phyloP scores from a whole-genome alignment of 2,113 vertebrate genomes.

The Baryphthengus martii region DNA sequence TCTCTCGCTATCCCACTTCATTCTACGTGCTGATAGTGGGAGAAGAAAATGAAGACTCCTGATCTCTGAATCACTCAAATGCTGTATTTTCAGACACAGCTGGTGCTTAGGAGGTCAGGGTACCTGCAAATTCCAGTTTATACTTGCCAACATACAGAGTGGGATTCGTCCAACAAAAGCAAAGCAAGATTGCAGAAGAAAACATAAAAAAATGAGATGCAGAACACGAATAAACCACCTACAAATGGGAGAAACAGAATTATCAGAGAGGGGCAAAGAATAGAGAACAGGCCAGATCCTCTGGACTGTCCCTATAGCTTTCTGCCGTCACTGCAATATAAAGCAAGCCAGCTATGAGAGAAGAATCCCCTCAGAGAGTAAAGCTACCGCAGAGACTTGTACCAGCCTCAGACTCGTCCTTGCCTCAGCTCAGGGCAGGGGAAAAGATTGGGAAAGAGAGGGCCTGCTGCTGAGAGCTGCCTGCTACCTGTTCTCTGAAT shows the following conservation, averaged over 20 bases:
- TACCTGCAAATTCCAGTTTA: constrained; percentile 47
- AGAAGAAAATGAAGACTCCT: constrained; percentile 6
- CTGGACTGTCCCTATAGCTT: background rate
- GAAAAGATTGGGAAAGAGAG: background rate
- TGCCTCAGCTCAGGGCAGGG: background rate
- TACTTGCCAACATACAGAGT: background rate
- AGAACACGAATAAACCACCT: background rate
- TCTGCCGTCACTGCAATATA: background rate
- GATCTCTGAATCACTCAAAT: background rate
- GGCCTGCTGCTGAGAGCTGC: background rate
- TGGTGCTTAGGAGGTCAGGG: background rate
- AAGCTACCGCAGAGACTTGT: background rate
- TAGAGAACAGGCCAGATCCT: background rate
- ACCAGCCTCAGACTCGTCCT: background rate
- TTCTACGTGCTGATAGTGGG: background rate
- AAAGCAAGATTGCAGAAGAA: background rate
- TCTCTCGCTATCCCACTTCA: background rate
- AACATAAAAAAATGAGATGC: background rate
- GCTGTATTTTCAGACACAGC: background rate
- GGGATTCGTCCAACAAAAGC: constrained; percentile 1
- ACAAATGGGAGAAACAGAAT: background rate
- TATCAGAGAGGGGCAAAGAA: background rate
- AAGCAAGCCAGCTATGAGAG: background rate
- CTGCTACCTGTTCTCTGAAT: background rate
- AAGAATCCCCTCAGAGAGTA: background rate